phyloP scores from a whole-genome alignment of 1,140 invertebrate species.

The Chionoecetes opilio region DNA sequence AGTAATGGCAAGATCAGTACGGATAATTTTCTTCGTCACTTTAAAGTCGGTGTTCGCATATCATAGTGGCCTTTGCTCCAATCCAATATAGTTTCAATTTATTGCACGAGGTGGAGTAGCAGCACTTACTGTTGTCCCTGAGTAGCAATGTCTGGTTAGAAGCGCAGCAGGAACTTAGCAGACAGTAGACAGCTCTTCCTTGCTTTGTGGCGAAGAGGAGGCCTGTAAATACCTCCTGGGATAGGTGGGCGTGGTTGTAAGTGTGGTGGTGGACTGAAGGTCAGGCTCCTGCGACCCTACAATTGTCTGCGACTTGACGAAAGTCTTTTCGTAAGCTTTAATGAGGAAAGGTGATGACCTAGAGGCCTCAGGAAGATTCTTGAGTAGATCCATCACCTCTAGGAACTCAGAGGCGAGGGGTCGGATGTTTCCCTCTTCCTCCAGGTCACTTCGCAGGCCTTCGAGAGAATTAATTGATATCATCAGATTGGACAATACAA shows the following conservation, averaged over 20 bases:
- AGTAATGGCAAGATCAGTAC: too few relatives aligned
- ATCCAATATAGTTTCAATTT: background rate
- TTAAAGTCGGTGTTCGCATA: background rate
- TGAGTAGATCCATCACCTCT: conserved; percentile 53
- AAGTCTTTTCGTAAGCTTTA: background rate
- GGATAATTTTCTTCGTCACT: background rate
- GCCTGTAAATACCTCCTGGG: background rate
- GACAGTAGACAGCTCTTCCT: background rate
- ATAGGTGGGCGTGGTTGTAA: background rate
- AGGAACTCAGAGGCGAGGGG: conserved; percentile 19
- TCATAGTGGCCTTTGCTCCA: background rate
- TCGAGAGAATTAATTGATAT: background rate
- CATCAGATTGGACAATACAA: background rate
- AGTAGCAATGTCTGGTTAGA: background rate
- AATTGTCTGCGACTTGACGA: background rate
- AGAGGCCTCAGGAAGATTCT: conserved; percentile 36
- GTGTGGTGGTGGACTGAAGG: background rate
- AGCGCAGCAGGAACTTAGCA: background rate
- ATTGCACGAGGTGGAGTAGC: background rate
- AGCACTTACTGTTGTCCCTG: background rate
- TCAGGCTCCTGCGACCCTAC: background rate
- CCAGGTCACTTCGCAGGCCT: conserved; percentile 21
- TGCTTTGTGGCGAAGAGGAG: background rate
- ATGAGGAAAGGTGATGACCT: background rate
- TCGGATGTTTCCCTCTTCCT: conserved; percentile 30